phyloP scores from a whole-genome alignment of 2,888 invertebrate species.

The Drosophila mimica region DNA sequence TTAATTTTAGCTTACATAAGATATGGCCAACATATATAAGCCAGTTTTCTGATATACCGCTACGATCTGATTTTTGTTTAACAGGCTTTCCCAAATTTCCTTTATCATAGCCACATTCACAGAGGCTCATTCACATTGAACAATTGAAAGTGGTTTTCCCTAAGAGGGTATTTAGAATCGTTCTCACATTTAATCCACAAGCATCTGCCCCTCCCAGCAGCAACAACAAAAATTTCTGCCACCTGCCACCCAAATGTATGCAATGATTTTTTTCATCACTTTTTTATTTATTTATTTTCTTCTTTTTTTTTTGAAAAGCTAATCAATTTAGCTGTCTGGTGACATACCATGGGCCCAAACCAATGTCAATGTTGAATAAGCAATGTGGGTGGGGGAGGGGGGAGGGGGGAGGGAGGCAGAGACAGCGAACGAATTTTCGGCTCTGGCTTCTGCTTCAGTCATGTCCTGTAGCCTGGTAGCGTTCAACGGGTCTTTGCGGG shows the following conservation, averaged over 20 bases:
- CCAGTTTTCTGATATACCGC: not conserved
- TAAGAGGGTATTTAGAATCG: constrained; percentile 36
- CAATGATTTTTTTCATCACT: constrained; percentile 55
- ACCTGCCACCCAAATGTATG: constrained; percentile 62
- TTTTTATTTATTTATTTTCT: constrained; percentile 2
- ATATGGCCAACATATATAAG: not conserved
- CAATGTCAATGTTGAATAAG: constrained; percentile 50
- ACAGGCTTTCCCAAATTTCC: not conserved
- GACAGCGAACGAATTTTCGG: constrained; percentile 6
- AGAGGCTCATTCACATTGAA: not conserved
- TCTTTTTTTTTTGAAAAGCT: constrained; percentile 56
- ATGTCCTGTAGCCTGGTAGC: not conserved
- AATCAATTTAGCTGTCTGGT: constrained; percentile 80
- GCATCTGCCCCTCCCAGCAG: not conserved
- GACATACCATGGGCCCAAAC: constrained; percentile 54
- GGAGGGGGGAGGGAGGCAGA: not conserved
- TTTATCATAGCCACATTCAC: not conserved
- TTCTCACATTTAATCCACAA: constrained; percentile 42
- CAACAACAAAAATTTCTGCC: constrained; percentile 3
- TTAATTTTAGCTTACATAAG: not conserved
- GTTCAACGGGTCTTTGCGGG: not conserved
- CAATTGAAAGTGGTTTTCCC: not conserved
- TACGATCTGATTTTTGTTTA: too few relatives aligned
- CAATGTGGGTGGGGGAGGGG: not conserved
- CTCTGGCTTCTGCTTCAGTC: constrained; percentile 28